Percentiles rank a stretch among this genome's conserved stretches.
phyloP scores from a whole-genome alignment of 2,113 vertebrate species.

The Anhinga anhinga region DNA sequence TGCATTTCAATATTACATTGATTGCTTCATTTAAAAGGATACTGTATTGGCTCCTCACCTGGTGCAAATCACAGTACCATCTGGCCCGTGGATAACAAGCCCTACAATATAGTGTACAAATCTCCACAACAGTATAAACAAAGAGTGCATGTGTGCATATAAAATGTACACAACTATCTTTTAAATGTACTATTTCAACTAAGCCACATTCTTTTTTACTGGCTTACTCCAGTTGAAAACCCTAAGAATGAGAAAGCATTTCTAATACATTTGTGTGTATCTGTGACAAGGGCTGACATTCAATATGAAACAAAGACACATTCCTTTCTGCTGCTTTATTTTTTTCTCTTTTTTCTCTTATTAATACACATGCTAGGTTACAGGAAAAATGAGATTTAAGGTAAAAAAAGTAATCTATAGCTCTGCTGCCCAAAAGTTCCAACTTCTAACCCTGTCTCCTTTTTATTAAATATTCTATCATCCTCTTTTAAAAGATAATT shows the following conservation, averaged over 20 bases:
- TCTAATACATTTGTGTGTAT: not conserved
- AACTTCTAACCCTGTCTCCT: not conserved
- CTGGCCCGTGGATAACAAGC: not conserved
- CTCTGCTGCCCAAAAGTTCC: not conserved
- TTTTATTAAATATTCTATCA: not conserved
- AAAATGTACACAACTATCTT: not conserved
- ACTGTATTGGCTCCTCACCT: not conserved
- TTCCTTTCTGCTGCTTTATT: not conserved
- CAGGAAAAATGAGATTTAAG: not conserved
- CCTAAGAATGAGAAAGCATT: not conserved
- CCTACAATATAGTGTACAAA: not conserved
- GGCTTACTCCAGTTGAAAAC: not conserved
- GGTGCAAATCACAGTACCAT: not conserved
- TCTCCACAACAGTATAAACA: not conserved
- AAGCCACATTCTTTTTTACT: not conserved
- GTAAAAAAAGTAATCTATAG: not conserved
- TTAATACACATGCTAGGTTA: not conserved
- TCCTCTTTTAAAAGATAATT: not conserved
- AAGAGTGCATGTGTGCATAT: not conserved
- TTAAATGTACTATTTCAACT: not conserved
- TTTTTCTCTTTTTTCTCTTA: not conserved
- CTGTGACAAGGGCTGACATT: not conserved
- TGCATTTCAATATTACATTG: not conserved
- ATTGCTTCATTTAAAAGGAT: not conserved
- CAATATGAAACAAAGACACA: not conserved